Conservation (phyloP, 2,888 invertebrate species). For the Microdon myrmicae region DNA sequence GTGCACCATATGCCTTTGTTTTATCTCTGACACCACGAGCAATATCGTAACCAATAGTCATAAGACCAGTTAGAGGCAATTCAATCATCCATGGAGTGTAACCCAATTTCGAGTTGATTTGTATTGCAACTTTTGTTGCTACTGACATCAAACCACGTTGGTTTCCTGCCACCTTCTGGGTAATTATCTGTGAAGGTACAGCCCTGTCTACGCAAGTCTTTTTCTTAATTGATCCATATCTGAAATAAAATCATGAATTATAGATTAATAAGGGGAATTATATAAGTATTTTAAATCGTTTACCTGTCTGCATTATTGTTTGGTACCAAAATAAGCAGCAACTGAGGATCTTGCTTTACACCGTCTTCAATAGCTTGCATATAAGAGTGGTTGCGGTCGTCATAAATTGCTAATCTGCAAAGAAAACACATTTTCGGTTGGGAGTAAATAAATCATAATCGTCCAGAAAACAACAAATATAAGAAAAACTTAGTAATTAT, state of each 20-base stretch:
- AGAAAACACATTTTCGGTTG: neutral
- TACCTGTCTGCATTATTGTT: conserved; percentile 77
- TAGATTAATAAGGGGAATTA: neutral
- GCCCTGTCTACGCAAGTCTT: conserved; percentile 80
- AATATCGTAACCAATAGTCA: conserved; percentile 90
- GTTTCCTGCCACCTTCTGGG: conserved; percentile 56
- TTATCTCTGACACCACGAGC: conserved; percentile 82
- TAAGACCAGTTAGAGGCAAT: conserved; percentile 74
- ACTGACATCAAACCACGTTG: conserved; percentile 75
- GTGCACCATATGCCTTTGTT: conserved; percentile 77
- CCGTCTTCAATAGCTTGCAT: conserved; percentile 72
- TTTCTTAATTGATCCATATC: conserved; percentile 89
- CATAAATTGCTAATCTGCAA: conserved; percentile 60
- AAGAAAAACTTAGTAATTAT: neutral
- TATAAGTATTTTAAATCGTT: neutral
- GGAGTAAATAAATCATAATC: neutral
- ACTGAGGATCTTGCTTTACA: conserved; percentile 70
- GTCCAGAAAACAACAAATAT: neutral
- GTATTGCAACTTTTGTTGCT: conserved; percentile 92
- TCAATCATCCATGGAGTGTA: conserved; percentile 88
- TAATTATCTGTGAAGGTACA: conserved; percentile 74
- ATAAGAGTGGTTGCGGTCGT: conserved; percentile 74
- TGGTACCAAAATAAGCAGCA: conserved; percentile 77
- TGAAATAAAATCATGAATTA: conserved; percentile 18
- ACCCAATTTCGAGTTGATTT: conserved; percentile 92